Evolutionary conservation across 1,140 invertebrate species (phyloP).

Genomic region (Vollenhovia emeryi): DNA sequence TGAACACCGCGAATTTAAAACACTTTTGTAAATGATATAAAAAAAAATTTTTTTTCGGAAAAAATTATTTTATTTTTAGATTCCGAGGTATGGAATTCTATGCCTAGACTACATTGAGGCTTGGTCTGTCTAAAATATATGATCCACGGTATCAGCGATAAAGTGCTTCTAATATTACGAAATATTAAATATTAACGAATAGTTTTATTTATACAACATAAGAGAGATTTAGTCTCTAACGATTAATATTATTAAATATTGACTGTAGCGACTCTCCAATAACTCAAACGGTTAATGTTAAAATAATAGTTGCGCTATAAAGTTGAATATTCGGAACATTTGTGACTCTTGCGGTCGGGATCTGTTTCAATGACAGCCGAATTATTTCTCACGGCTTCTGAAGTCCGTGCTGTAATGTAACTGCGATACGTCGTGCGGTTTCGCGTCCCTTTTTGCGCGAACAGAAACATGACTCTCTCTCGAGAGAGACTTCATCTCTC

Average conservation of each 20-base stretch:
- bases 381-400: constrained; percentile 76
- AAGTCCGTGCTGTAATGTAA: constrained; percentile 48
- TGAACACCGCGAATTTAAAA: too few relatives aligned
- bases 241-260: too few relatives aligned
- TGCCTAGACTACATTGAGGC: too few relatives aligned
- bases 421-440: constrained; percentile 73
- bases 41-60: too few relatives aligned
- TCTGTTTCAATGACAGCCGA: not conserved
- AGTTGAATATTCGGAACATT: not conserved
- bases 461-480: constrained; percentile 78
- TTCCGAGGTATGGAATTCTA: too few relatives aligned
- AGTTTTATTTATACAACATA: not conserved
- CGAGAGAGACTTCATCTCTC: constrained; percentile 69
- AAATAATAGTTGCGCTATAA: not conserved
- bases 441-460: constrained; percentile 77
- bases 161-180: not conserved
- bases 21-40: too few relatives aligned
- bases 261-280: too few relatives aligned
- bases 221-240: too few relatives aligned
- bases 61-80: too few relatives aligned
- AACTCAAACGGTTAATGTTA: not conserved
- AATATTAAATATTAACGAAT: not conserved
- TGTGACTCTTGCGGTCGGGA: not conserved
- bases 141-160: not conserved
- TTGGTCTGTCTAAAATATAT: too few relatives aligned